A percentile compares a stretch with the other conserved stretches of the same genome.
Conservation (phyloP, 2,888 invertebrate species). For the Halictus quadricinctus region DNA sequence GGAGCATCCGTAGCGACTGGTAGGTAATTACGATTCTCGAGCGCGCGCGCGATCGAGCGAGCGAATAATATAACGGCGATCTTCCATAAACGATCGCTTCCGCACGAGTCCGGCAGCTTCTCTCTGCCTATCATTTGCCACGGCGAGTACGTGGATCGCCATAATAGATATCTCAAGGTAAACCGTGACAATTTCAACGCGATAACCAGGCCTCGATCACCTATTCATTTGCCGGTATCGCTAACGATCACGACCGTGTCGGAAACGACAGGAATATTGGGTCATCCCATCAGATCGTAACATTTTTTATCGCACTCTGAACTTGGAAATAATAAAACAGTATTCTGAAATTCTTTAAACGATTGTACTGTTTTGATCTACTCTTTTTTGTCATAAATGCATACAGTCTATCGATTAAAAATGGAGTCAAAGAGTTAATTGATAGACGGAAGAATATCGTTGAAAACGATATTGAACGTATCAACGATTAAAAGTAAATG, state of each 20-base stretch:
- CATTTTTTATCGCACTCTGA: neutral
- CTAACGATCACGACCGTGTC: neutral
- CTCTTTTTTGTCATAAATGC: too few species aligned
- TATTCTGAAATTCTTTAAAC: too few species aligned
- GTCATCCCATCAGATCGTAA: neutral
- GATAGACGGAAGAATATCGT: too few species aligned
- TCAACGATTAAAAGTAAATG: neutral
- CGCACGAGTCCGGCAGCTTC: constrained; percentile 24
- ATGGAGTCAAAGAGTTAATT: too few species aligned
- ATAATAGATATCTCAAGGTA: constrained; percentile 60
- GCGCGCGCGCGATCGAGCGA: neutral
- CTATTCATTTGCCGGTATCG: constrained; percentile 37
- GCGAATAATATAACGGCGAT: constrained; percentile 51
- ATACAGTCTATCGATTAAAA: too few species aligned
- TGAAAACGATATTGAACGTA: neutral
- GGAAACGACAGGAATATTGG: neutral
- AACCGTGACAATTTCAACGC: constrained; percentile 55
- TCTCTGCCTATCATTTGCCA: constrained; percentile 35
- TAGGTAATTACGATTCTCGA: constrained; percentile 39
- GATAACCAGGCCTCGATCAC: constrained; percentile 53
- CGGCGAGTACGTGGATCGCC: neutral
- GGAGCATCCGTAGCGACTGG: constrained; percentile 3
- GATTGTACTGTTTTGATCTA: too few species aligned
- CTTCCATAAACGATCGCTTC: constrained; percentile 64
- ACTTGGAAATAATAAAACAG: too few species aligned